Percentiles rank a stretch among this genome's conserved stretches.
Evolutionary conservation across 2,113 vertebrate species (phyloP).

Genomic region (Telmatochromis sp.): DNA sequence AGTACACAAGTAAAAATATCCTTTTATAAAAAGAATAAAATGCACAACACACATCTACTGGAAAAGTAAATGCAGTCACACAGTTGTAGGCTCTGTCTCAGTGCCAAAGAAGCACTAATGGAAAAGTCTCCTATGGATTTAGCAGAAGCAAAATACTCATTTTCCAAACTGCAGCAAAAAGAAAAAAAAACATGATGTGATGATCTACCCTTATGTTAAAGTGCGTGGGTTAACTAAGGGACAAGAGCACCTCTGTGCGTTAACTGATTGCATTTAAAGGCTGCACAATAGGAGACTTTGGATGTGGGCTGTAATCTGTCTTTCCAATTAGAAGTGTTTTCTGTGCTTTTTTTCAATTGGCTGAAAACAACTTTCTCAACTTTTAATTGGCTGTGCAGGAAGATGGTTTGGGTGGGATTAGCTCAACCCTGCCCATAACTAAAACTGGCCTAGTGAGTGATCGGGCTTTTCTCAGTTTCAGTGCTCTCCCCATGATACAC

Average conservation of each 20-base stretch:
- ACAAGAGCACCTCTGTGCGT: rapidly evolving
- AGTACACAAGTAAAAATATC: background rate
- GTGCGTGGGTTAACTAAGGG: background rate
- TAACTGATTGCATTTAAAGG: background rate
- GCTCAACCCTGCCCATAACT: rapidly evolving
- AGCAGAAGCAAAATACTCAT: background rate
- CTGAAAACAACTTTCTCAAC: background rate
- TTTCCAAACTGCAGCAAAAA: background rate
- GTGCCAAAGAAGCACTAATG: background rate
- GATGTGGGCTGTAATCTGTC: background rate
- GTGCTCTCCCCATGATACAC: background rate
- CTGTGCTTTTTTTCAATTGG: background rate
- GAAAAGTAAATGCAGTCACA: background rate
- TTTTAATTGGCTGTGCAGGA: background rate
- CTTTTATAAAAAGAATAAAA: background rate
- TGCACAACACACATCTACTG: background rate
- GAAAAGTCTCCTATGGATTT: background rate
- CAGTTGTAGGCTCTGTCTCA: background rate
- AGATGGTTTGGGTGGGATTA: background rate
- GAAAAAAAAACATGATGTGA: background rate
- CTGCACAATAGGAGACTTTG: background rate
- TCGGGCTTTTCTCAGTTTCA: background rate
- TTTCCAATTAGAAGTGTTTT: background rate
- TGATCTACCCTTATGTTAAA: background rate
- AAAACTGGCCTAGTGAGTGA: background rate